Base-by-base conservation (phyloP, 2,797 vertebrate genomes). In the Telmatherina bonti region DNA sequence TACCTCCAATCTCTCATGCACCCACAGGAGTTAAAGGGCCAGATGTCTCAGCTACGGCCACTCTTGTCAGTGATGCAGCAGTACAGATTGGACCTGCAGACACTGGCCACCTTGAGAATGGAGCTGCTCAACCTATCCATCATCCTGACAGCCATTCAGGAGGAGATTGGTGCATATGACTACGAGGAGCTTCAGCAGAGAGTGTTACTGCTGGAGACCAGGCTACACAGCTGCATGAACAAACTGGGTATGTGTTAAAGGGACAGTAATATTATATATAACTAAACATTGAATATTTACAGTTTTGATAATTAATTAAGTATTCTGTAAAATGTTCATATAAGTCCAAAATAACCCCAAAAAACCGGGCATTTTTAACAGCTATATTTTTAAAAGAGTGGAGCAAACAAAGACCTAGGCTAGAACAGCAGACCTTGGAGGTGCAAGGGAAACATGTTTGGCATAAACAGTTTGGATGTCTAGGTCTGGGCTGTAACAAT, bases 201-300 rank as follows among this genome's bases (percentile, higher is more conserved):
- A 0, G 96, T 97, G 9, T 85, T 97, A 10, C 94, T 93, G 82
- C 93, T 99, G 78, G 96, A 99, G 89, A 96, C 91, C 54, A 93
- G 96, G 59, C 96, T 99, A 9, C 96, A 96, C 75, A 94, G 96
- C 85, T 99, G 97, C 90, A 97, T 97, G 96, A 97, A 96, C 90
- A 98, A 97, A 84, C 95, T 99, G 13, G 97, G 97, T 95, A 80
- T 0, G 94, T 62, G 43, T n/a, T 12, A 33, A 18, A 45, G 16
- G 30, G 38, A 59, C 22, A 13, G n/a, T 8, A 20, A 62, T 24
- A 6, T 43, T 29, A 62, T 26, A 8, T 41, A 7, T 38, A 10
- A 54, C 30, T 51, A 24, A 13, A 51, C 22, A 26, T 26, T 4
- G 7, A 26, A 52, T 10, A 52, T 26, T 5, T 13, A 52, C 7